Conservation (phyloP, 2,113 vertebrate species). For the Poeciliopsis turrubarensis region DNA sequence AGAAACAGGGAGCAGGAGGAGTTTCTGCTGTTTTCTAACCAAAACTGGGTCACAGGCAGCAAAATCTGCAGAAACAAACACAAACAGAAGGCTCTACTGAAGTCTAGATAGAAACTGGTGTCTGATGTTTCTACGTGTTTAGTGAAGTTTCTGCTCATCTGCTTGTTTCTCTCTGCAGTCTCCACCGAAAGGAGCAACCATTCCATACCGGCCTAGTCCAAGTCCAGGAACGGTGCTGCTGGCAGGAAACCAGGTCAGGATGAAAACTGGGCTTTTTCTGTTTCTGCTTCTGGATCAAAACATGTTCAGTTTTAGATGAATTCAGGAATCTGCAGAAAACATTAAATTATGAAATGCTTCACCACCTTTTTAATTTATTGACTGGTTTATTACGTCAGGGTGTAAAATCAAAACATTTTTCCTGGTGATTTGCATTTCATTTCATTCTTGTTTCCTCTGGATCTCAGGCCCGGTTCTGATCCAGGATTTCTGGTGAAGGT, state of each 20-base stretch:
- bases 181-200: conserved; percentile 95
- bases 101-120: not conserved
- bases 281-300: not conserved
- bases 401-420: too few species aligned
- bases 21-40: not conserved
- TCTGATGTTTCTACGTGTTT: not conserved
- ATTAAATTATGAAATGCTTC: too few species aligned
- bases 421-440: too few species aligned
- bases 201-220: conserved; percentile 92
- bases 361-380: not conserved
- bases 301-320: too few species aligned
- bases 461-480: too few species aligned
- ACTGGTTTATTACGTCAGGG: too few species aligned
- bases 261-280: not conserved
- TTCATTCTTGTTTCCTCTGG: too few species aligned
- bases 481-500: too few species aligned
- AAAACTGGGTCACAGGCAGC: not conserved
- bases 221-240: conserved; percentile 88
- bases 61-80: not conserved
- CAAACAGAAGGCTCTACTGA: too few species aligned
- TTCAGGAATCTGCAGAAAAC: not conserved
- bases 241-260: conserved; percentile 91
- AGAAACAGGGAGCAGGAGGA: not conserved
- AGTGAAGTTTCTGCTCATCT: not conserved
- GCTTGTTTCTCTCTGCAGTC: conserved; percentile 76